Conservation (phyloP, 2,888 invertebrate genomes). For the Himalopsyche kuldschensis region DNA sequence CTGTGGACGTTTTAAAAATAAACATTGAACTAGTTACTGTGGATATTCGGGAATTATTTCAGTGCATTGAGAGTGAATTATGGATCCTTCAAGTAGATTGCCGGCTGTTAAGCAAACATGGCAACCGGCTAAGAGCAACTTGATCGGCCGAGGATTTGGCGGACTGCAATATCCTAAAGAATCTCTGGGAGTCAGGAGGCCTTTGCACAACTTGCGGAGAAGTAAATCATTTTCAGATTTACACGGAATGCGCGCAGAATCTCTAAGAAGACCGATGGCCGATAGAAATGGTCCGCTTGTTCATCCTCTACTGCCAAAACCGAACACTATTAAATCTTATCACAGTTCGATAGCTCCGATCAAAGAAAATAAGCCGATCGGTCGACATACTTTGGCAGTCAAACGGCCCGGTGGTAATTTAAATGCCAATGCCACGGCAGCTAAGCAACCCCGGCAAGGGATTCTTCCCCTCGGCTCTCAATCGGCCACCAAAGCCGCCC, state of each 20-base stretch:
- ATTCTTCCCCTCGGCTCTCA: neutral
- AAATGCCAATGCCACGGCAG: neutral
- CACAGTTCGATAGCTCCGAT: conserved; percentile 8
- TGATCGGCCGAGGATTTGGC: conserved; percentile 8
- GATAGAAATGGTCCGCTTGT: conserved; percentile 28
- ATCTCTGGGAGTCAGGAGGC: conserved; percentile 12
- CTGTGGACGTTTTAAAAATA: neutral
- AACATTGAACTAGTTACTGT: neutral
- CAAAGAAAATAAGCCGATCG: conserved; percentile 32
- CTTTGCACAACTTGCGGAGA: conserved; percentile 22
- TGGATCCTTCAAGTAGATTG: conserved; percentile 25
- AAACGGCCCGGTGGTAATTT: conserved; percentile 17
- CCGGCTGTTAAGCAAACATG: conserved; percentile 17
- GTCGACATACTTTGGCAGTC: neutral
- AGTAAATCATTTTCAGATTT: conserved; percentile 33
- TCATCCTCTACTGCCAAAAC: conserved; percentile 21
- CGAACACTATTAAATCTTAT: conserved; percentile 5
- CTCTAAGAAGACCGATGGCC: conserved; percentile 21
- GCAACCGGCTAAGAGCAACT: conserved; percentile 24
- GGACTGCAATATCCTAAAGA: conserved; percentile 13
- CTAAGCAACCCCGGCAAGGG: conserved; percentile 14
- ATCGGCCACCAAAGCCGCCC: neutral
- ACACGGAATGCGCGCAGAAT: conserved; percentile 3
- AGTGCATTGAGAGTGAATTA: neutral
- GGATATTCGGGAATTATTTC: neutral